These are phyloP conservation scores for Pimephales promelas DNA, from an alignment of 2,113 vertebrate genomes.

Conservation along the genomic window DNA sequence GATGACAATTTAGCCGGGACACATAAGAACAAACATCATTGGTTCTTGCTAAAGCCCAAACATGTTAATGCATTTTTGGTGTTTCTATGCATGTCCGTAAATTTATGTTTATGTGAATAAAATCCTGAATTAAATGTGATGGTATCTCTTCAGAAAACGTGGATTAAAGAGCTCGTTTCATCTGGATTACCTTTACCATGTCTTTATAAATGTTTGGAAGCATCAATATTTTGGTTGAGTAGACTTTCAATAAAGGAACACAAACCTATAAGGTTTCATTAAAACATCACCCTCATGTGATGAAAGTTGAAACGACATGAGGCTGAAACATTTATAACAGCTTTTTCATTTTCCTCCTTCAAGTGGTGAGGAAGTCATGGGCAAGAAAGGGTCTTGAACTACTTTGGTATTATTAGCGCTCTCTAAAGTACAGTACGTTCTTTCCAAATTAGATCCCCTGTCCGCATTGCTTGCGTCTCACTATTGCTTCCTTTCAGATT, in stretches of 20 bases:
- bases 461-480: neutral
- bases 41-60: neutral
- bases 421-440: conserved; percentile 57
- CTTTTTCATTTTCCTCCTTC: neutral
- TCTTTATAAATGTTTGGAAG: neutral
- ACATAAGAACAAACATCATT: neutral
- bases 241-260: neutral
- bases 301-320: too few relatives aligned
- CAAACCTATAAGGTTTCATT: neutral
- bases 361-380: neutral
- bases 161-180: neutral
- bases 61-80: neutral
- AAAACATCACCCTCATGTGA: too few relatives aligned
- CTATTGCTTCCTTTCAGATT: neutral
- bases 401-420: conserved; percentile 57
- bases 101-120: neutral
- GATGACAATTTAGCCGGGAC: neutral
- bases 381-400: conserved; percentile 26
- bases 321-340: neutral
- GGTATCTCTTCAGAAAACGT: neutral
- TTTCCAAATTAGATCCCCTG: conserved; percentile 38
- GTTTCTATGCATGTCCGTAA: neutral
- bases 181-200: neutral
- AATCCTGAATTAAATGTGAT: neutral
- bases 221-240: neutral